Percentiles rank a stretch among this genome's conserved stretches.
Evolutionary conservation across 2,888 invertebrate species (phyloP).

Genomic region (Pristionchus japonicus): DNA sequence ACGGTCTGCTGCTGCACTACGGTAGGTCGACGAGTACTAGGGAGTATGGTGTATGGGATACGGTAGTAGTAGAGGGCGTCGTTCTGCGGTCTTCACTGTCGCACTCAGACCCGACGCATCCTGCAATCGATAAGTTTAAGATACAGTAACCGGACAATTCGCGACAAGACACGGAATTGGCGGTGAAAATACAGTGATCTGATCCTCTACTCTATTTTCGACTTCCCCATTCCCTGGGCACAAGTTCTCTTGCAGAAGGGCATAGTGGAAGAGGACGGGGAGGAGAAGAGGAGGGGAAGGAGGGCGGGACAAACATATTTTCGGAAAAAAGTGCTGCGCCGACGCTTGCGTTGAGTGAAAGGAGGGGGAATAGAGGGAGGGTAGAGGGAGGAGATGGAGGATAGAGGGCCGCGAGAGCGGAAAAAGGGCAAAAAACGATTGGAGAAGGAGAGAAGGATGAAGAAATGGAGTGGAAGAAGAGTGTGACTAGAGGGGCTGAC

Average conservation of each 20-base stretch:
- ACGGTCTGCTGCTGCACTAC: conserved; percentile 6
- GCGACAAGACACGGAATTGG: background rate
- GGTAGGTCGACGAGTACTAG: conserved; percentile 34
- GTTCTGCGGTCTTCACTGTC: background rate
- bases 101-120: conserved; percentile 23
- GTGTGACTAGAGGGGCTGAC: background rate
- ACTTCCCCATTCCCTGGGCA: background rate
- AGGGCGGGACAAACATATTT: conserved; percentile 44
- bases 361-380: background rate
- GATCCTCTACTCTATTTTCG: background rate
- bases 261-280: background rate
- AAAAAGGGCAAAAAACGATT: conserved; percentile 31
- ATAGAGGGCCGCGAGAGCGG: background rate
- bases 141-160: background rate
- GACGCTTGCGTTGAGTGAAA: background rate
- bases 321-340: conserved; percentile 44
- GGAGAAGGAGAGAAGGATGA: background rate
- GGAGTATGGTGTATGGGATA: background rate
- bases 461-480: conserved; percentile 16
- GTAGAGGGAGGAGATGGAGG: background rate
- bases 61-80: conserved; percentile 8
- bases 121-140: background rate
- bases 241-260: conserved; percentile 11
- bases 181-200: background rate
- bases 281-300: background rate